Conservation (phyloP, 2,888 invertebrate genomes). For the Malacosoma neustria region DNA sequence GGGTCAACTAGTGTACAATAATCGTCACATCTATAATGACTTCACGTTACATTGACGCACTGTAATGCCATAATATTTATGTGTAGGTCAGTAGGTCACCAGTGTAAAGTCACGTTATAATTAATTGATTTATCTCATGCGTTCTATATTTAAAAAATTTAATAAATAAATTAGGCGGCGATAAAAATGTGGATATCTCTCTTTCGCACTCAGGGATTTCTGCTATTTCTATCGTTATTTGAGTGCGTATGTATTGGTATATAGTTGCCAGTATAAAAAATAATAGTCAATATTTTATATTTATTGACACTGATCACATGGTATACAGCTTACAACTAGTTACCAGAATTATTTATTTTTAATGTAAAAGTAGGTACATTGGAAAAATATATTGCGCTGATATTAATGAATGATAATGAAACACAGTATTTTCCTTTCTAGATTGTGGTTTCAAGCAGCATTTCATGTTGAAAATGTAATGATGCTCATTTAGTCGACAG, state of each 20-base stretch:
- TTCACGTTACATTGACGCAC: constrained; percentile 21
- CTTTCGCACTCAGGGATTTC: background rate
- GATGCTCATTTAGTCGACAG: too few species aligned
- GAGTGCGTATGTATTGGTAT: background rate
- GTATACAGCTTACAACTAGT: too few species aligned
- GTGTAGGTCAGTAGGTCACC: constrained; percentile 33
- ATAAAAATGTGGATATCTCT: background rate
- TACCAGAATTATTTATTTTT: too few species aligned
- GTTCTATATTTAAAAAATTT: background rate
- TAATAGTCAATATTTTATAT: too few species aligned
- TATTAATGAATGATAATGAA: too few species aligned
- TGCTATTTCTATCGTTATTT: background rate
- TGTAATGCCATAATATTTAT: constrained; percentile 20
- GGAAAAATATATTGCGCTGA: too few species aligned
- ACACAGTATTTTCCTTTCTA: too few species aligned
- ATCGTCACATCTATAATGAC: background rate
- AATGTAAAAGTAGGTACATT: too few species aligned
- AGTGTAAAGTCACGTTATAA: constrained; percentile 19
- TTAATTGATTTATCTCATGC: background rate
- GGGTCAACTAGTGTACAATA: too few species aligned
- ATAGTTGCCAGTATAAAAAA: background rate
- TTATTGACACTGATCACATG: too few species aligned
- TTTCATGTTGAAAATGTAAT: too few species aligned
- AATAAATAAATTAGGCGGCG: background rate
- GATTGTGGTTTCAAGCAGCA: too few species aligned